phyloP scores from a whole-genome alignment of 2,888 invertebrate genomes.

The Quadroppia sp. region DNA sequence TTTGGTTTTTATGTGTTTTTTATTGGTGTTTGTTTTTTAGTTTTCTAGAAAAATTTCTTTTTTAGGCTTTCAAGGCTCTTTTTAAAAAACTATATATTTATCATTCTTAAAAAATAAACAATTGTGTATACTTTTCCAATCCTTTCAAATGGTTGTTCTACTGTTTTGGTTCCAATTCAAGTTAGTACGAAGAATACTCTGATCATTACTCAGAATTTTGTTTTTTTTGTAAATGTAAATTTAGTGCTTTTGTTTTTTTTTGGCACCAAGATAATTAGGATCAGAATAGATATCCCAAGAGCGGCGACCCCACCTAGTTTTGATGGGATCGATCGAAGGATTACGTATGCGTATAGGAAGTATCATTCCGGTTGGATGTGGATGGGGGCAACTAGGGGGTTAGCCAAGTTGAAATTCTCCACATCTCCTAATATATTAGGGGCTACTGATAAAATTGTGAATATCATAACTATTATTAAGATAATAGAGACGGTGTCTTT shows the following conservation, averaged over 20 bases:
- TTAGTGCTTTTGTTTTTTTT: conserved; percentile 51
- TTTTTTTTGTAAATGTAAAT: conserved; percentile 58
- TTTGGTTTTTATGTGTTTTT: neutral
- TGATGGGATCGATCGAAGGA: conserved; percentile 73
- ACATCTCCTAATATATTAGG: conserved; percentile 65
- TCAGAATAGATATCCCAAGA: conserved; percentile 63
- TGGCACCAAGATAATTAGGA: conserved; percentile 51
- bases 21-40: neutral
- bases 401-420: conserved; percentile 69
- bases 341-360: conserved; percentile 75
- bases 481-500: conserved; percentile 59
- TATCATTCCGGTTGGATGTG: conserved; percentile 83
- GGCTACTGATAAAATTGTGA: conserved; percentile 57
- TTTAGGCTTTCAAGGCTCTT: conserved; percentile 6
- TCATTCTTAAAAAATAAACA: conserved; percentile 2
- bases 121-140: conserved; percentile 25
- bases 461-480: conserved; percentile 58
- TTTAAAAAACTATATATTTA: neutral
- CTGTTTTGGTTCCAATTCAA: conserved; percentile 67
- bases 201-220: conserved; percentile 58
- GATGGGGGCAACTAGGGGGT: conserved; percentile 64
- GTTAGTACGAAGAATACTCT: conserved; percentile 65
- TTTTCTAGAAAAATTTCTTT: conserved; percentile 22
- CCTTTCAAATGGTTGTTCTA: conserved; percentile 60
- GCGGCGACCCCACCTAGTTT: conserved; percentile 71